Conservation (phyloP, 2,888 invertebrate species). For the Drosophila birchii region DNA sequence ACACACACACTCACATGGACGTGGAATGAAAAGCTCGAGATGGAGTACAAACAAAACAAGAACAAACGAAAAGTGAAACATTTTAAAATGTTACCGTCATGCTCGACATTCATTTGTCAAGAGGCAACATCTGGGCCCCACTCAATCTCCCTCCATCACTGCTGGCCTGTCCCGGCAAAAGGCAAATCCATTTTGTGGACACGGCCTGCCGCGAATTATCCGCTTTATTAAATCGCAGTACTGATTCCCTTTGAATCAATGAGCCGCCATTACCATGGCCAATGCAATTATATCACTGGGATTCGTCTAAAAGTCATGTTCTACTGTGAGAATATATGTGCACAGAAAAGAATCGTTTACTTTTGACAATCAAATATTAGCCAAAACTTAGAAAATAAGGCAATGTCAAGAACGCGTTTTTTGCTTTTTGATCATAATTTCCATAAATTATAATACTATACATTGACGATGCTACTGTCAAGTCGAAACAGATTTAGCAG, state of each 20-base stretch:
- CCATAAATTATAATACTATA: no score
- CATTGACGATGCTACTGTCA: no score
- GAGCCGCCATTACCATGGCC: slow-evolving; percentile 12
- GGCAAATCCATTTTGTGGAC: slow-evolving; percentile 56
- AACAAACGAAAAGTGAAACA: slow-evolving; percentile 27
- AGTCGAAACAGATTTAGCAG: neutral
- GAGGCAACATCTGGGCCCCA: slow-evolving; percentile 64
- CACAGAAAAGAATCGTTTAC: neutral
- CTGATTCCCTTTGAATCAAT: slow-evolving; percentile 13
- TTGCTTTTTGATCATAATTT: no score
- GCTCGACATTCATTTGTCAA: slow-evolving; percentile 75
- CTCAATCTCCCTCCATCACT: slow-evolving; percentile 29
- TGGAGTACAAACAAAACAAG: slow-evolving; percentile 34
- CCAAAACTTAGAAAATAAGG: neutral
- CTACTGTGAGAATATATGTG: neutral
- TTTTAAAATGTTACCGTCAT: slow-evolving; percentile 68
- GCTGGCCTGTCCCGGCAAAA: slow-evolving; percentile 12
- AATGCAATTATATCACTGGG: slow-evolving; percentile 61
- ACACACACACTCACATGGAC: slow-evolving; percentile 2
- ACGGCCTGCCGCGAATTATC: slow-evolving; percentile 63
- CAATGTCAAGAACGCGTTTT: no score
- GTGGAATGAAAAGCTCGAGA: slow-evolving; percentile 28
- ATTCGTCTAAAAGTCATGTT: neutral
- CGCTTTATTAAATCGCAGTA: slow-evolving; percentile 71
- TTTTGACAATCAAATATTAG: neutral